phyloP scores from a whole-genome alignment of 53 echinoderm and acorn worm genomes.

The Crossaster papposus region DNA sequence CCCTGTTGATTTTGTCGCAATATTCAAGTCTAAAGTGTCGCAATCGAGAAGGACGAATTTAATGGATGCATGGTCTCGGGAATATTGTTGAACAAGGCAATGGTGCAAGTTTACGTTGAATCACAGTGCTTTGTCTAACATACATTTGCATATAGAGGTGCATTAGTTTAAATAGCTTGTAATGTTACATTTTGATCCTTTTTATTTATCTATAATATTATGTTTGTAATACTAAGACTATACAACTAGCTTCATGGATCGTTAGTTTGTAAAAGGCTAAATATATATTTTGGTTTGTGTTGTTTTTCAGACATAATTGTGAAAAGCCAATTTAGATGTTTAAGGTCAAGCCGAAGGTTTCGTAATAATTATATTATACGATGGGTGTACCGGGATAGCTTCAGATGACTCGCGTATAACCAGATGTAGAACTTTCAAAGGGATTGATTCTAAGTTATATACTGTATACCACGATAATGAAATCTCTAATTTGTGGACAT shows the following conservation, averaged over 20 bases:
- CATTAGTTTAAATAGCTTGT: too few relatives aligned
- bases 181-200: too few relatives aligned
- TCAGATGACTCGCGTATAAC: too few relatives aligned
- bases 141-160: neutral
- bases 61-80: neutral
- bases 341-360: too few relatives aligned
- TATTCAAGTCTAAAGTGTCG: neutral
- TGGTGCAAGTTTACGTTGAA: neutral
- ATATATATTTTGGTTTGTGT: neutral
- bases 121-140: neutral
- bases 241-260: neutral
- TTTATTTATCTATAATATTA: neutral
- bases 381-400: too few relatives aligned
- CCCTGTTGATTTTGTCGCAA: conserved; percentile 16
- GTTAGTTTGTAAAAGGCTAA: neutral
- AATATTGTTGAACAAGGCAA: neutral
- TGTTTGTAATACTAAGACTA: too few relatives aligned
- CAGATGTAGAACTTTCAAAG: too few relatives aligned
- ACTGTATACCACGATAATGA: too few relatives aligned
- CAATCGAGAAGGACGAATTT: neutral
- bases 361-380: too few relatives aligned
- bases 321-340: neutral
- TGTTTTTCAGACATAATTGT: neutral
- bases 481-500: neutral
- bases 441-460: too few relatives aligned